phyloP scores from a whole-genome alignment of 2,113 vertebrate genomes.

The Neodontobutis hainanensis region DNA sequence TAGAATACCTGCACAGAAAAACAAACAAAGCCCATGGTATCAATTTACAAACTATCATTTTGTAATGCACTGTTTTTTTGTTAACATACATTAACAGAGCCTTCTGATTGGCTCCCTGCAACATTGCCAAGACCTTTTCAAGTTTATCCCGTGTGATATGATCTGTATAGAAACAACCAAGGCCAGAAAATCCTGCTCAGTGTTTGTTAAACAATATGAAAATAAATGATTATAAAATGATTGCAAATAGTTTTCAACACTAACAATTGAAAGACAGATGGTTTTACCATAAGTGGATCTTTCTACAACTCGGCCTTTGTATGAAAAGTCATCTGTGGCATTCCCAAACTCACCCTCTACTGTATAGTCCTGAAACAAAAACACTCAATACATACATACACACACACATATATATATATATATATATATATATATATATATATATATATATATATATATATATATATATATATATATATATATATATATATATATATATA shows the following conservation, averaged over 20 bases:
- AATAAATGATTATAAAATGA: neutral
- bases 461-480: too few species aligned
- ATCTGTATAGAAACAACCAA: conserved; percentile 75
- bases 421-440: too few species aligned
- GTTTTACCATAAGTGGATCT: conserved; percentile 87
- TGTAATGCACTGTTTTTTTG: neutral
- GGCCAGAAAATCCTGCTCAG: neutral
- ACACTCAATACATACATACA: neutral
- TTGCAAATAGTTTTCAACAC: neutral
- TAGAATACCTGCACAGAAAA: conserved; percentile 81
- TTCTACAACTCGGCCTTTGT: conserved; percentile 85
- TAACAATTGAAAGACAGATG: neutral
- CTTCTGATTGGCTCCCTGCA: conserved; percentile 92
- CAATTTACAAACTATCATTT: neutral
- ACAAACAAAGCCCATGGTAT: neutral
- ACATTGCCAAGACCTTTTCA: conserved; percentile 86
- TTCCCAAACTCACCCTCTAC: conserved; percentile 88
- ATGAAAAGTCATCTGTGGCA: conserved; percentile 88
- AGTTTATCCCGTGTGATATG: conserved; percentile 90
- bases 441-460: too few species aligned
- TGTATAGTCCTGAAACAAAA: conserved; percentile 84
- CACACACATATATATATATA: too few species aligned
- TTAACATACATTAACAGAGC: conserved; percentile 85
- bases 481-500: too few species aligned
- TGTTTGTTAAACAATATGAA: too few species aligned